Conservation (phyloP, 1,140 invertebrate genomes). For the Ceratoteleas bidentatus region DNA sequence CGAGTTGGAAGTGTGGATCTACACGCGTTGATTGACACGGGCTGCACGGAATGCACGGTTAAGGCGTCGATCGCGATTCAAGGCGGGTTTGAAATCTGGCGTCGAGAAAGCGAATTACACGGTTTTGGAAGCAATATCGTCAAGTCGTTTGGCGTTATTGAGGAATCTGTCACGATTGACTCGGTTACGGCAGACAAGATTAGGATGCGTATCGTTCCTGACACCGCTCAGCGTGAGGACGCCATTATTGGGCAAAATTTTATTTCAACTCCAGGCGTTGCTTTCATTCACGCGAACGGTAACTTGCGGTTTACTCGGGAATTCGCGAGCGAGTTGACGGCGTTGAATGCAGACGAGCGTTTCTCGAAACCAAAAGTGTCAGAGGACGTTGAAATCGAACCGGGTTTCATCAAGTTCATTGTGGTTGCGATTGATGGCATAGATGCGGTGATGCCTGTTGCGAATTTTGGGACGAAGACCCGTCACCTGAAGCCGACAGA, state of each 20-base stretch:
- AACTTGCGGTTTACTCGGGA: constrained; percentile 1
- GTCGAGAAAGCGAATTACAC: not conserved
- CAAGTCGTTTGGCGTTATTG: not conserved
- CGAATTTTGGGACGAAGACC: not conserved
- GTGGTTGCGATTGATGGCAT: not conserved
- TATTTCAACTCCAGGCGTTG: not conserved
- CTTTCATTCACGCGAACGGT: constrained; percentile 1
- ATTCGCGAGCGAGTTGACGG: not conserved
- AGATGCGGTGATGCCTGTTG: not conserved
- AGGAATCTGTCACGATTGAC: constrained; percentile 3
- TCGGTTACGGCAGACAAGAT: not conserved
- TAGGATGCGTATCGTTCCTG: constrained; percentile 2
- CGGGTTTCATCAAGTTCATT: constrained; percentile 11
- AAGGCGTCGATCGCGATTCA: not conserved
- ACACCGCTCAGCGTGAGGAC: constrained; percentile 22
- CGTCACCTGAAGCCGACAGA: not conserved
- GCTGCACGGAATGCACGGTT: not conserved
- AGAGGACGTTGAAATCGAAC: not conserved
- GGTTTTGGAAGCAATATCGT: not conserved
- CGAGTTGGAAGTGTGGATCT: not conserved
- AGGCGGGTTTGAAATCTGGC: not conserved
- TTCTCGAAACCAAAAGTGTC: not conserved
- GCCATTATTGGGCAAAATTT: constrained; percentile 21
- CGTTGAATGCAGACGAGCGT: not conserved
- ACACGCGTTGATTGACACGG: not conserved